Evolutionary conservation across 2,113 vertebrate species (phyloP).

Genomic region (Zosterops pallidus): DNA sequence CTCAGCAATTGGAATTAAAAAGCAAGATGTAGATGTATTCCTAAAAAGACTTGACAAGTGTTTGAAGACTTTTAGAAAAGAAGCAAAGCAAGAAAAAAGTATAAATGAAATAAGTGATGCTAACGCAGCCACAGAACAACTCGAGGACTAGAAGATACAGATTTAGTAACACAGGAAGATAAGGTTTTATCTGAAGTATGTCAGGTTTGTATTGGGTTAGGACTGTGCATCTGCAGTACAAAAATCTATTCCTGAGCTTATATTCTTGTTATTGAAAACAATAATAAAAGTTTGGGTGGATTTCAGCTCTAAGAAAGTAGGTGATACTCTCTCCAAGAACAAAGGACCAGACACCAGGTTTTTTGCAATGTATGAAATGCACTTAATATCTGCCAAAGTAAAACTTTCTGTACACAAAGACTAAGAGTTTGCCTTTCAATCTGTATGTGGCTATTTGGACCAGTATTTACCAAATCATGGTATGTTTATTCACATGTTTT

Average conservation of each 20-base stretch:
- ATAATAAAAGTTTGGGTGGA: background rate
- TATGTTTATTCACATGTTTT: background rate
- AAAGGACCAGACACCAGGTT: background rate
- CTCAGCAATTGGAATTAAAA: slow-evolving; percentile 90
- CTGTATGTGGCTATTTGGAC: background rate
- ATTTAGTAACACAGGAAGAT: background rate
- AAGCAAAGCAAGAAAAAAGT: slow-evolving; percentile 57
- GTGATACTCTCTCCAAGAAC: background rate
- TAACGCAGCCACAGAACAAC: background rate
- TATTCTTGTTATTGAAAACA: background rate
- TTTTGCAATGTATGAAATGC: background rate
- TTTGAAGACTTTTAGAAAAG: slow-evolving; percentile 78
- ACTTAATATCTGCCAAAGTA: background rate
- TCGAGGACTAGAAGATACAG: slow-evolving; percentile 10
- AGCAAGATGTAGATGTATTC: slow-evolving; percentile 87
- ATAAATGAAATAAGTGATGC: background rate
- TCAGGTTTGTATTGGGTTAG: background rate
- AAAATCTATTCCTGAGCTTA: background rate
- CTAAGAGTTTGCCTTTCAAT: background rate
- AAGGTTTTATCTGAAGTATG: background rate
- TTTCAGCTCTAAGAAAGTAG: background rate
- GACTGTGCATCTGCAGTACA: background rate
- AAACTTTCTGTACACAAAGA: background rate
- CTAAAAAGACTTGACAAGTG: slow-evolving; percentile 92
- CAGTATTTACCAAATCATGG: background rate